phyloP scores from a whole-genome alignment of 2,888 invertebrate species.

The Meteorus cinctellus region DNA sequence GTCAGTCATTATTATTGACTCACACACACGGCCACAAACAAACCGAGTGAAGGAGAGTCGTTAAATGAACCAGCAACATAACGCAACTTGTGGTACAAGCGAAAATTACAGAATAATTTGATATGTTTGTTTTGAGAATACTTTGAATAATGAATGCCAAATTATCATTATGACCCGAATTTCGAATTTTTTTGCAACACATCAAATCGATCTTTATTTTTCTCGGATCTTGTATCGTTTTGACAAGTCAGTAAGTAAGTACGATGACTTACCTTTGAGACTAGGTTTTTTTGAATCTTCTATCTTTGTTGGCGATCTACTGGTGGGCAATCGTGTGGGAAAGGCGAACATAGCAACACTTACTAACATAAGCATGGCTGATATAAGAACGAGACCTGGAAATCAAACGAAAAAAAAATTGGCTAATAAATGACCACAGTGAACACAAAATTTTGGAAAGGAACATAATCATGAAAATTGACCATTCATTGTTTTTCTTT shows the following conservation, averaged over 20 bases:
- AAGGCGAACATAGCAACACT: conserved; percentile 94
- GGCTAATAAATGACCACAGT: not conserved
- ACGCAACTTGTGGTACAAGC: not conserved
- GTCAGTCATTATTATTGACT: conserved; percentile 67
- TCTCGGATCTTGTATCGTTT: not conserved
- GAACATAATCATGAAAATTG: not conserved
- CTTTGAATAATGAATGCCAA: not conserved
- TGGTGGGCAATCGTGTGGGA: conserved; percentile 83
- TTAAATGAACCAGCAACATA: conserved; percentile 10
- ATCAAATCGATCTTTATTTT: not conserved
- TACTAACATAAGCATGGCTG: conserved; percentile 86
- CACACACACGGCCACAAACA: conserved; percentile 48
- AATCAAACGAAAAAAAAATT: conserved; percentile 5
- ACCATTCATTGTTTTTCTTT: conserved; percentile 11
- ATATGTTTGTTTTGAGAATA: not conserved
- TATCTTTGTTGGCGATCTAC: conserved; percentile 65
- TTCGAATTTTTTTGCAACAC: not conserved
- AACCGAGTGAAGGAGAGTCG: conserved; percentile 17
- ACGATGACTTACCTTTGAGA: conserved; percentile 76
- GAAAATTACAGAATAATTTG: not conserved
- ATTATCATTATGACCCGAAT: not conserved
- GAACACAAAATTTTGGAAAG: not conserved
- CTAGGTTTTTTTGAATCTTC: conserved; percentile 76
- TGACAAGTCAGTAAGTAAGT: conserved; percentile 12
- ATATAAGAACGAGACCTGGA: conserved; percentile 87